A percentile compares a stretch with the other conserved stretches of the same genome.
phyloP scores from a whole-genome alignment of 2,113 vertebrate genomes.

The Leptosomus discolor region DNA sequence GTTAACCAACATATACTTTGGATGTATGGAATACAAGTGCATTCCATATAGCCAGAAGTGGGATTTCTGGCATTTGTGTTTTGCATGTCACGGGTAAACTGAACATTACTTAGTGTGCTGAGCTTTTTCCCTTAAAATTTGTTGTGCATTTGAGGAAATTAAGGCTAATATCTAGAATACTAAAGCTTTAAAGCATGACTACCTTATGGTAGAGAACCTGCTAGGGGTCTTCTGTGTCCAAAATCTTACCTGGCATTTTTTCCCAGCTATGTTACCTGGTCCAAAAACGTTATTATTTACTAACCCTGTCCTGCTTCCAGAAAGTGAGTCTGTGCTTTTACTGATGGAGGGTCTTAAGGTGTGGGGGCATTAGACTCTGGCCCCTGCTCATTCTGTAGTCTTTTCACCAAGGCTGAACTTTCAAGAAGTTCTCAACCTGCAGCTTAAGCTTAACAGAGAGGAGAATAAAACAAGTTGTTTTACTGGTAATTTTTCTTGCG shows the following conservation, averaged over 20 bases:
- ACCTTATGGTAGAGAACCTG: not conserved
- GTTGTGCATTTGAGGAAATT: not conserved
- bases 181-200: not conserved
- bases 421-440: not conserved
- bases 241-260: not conserved
- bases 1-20: slow-evolving; percentile 50
- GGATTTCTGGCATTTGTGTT: not conserved
- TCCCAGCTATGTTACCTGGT: not conserved
- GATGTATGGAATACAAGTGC: not conserved
- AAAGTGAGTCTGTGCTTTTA: not conserved
- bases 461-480: not conserved
- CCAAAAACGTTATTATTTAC: not conserved
- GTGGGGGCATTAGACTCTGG: not conserved
- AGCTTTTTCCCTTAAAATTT: not conserved
- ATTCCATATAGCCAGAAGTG: not conserved
- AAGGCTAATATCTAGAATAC: not conserved
- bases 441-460: not conserved
- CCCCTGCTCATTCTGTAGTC: not conserved
- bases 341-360: not conserved
- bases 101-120: not conserved
- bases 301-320: not conserved
- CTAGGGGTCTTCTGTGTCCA: not conserved
- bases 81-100: not conserved
- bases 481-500: not conserved
- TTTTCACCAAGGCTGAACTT: not conserved